phyloP scores from a whole-genome alignment of 2,797 vertebrate species.

The Galago senegalensis region DNA sequence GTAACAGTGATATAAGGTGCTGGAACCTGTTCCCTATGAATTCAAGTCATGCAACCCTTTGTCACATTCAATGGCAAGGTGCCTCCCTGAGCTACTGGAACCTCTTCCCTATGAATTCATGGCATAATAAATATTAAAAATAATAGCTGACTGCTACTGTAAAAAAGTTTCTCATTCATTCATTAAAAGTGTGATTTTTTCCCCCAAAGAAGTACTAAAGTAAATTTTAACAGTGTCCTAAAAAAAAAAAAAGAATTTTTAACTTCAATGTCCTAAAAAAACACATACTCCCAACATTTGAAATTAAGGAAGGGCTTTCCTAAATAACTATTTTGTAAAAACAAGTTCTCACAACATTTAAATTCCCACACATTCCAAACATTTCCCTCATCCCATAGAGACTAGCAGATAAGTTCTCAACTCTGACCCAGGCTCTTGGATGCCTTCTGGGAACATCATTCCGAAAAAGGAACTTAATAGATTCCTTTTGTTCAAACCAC shows the following conservation, averaged over 20 bases:
- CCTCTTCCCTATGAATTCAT: too few relatives aligned
- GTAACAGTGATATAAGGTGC: too few relatives aligned
- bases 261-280: constrained; percentile 11
- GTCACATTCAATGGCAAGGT: too few relatives aligned
- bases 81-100: too few relatives aligned
- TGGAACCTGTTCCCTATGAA: too few relatives aligned
- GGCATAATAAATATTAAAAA: too few relatives aligned
- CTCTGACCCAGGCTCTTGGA: constrained; percentile 61
- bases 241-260: background rate
- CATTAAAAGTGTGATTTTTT: too few relatives aligned
- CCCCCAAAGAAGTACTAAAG: too few relatives aligned
- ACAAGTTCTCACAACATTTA: constrained; percentile 71
- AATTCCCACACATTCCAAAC: constrained; percentile 79
- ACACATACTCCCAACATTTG: background rate
- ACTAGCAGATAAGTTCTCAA: constrained; percentile 67
- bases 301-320: constrained; percentile 62
- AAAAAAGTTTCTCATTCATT: too few relatives aligned
- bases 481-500: constrained; percentile 54
- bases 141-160: too few relatives aligned
- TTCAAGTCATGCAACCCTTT: too few relatives aligned
- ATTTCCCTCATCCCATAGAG: constrained; percentile 78
- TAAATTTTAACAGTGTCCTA: too few relatives aligned
- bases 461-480: constrained; percentile 58
- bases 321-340: constrained; percentile 59
- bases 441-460: constrained; percentile 56